Conservation (phyloP, 2,113 vertebrate genomes). For the Noturus placidus region DNA sequence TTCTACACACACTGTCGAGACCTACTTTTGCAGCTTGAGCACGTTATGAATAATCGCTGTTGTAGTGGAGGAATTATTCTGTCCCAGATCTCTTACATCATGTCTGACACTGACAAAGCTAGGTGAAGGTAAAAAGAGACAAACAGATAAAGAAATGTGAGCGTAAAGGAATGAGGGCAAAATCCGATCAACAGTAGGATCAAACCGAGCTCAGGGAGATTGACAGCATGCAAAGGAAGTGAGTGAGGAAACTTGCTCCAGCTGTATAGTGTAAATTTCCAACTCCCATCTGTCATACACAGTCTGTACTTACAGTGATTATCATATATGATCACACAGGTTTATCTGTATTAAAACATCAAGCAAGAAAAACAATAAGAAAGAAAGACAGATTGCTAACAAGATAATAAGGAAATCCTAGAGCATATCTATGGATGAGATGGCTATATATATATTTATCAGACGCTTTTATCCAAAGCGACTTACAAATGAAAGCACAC, state of each 20-base stretch:
- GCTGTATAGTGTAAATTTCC: background rate
- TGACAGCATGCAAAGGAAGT: background rate
- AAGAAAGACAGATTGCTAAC: background rate
- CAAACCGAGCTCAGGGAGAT: background rate
- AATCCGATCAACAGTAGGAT: background rate
- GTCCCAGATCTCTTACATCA: constrained; percentile 6
- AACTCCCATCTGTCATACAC: background rate
- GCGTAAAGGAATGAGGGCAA: background rate
- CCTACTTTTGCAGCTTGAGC: constrained; percentile 32
- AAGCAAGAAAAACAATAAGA: background rate
- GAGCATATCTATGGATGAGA: background rate
- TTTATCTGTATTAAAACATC: background rate
- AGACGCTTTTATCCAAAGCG: too few species aligned
- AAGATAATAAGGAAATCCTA: background rate
- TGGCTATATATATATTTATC: background rate
- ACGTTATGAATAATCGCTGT: constrained; percentile 35
- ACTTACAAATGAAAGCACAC: too few species aligned
- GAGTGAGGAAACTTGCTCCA: background rate
- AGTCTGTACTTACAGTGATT: background rate
- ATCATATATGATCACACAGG: background rate
- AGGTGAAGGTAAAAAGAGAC: constrained; percentile 61
- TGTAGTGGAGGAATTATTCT: constrained; percentile 52
- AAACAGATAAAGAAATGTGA: constrained; percentile 38
- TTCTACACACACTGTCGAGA: constrained; percentile 12
- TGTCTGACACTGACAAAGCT: constrained; percentile 68